Percentiles rank a stretch among this genome's conserved stretches.
Conservation (phyloP, 2,888 invertebrate species). For the Ophioninae sp. region DNA sequence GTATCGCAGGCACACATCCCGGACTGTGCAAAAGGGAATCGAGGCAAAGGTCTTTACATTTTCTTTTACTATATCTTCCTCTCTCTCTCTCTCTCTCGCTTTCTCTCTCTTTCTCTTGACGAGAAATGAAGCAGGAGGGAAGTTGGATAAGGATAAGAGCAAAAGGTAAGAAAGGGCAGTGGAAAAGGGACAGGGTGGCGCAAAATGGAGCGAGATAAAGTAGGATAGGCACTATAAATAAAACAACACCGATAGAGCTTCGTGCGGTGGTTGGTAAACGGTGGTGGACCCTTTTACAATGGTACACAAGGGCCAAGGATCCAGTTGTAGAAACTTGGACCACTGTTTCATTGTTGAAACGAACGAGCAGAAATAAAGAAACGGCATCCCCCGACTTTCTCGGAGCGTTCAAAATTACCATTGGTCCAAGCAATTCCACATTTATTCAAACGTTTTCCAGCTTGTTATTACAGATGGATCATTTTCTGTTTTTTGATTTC, state of each 20-base stretch:
- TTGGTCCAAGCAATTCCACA: not conserved
- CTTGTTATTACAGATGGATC: not conserved
- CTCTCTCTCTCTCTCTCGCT: slow-evolving; percentile 19
- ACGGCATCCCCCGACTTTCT: not conserved
- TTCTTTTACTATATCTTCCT: slow-evolving; percentile 34
- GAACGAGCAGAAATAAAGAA: not conserved
- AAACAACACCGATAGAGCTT: slow-evolving; percentile 48
- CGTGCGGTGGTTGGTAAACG: slow-evolving; percentile 5
- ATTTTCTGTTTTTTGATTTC: not conserved
- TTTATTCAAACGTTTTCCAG: not conserved
- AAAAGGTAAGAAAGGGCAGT: not conserved
- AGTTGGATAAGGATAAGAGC: slow-evolving; percentile 25
- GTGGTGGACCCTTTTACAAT: not conserved
- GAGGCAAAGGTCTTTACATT: slow-evolving; percentile 44
- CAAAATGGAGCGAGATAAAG: slow-evolving; percentile 51
- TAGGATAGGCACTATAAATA: not conserved
- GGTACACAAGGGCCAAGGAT: not conserved
- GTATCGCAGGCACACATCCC: slow-evolving; percentile 70
- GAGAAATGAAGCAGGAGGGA: not conserved
- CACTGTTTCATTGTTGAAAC: not conserved
- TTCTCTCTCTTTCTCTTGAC: slow-evolving; percentile 29
- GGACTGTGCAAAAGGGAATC: slow-evolving; percentile 68
- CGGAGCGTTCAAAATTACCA: not conserved
- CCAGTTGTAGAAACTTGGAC: slow-evolving; percentile 24
- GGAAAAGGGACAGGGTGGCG: not conserved